Conservation (phyloP, 2,888 invertebrate species). For the Rotaria magnacalcarata region DNA sequence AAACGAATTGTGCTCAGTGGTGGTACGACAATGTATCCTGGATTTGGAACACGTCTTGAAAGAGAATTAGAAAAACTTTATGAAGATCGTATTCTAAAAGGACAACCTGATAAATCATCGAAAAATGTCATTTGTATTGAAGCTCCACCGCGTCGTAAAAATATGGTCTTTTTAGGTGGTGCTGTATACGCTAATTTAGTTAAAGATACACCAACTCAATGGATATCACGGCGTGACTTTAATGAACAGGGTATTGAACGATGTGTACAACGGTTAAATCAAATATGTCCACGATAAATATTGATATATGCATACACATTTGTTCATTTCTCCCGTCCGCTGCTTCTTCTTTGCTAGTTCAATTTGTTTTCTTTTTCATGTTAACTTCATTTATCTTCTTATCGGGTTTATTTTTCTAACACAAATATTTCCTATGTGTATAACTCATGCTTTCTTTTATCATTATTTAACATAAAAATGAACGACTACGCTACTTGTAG, state of each 20-base stretch:
- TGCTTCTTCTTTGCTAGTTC: neutral
- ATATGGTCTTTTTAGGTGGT: slow-evolving; percentile 99
- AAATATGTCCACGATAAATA: slow-evolving; percentile 30
- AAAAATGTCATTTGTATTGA: slow-evolving; percentile 99
- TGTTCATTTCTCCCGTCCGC: neutral
- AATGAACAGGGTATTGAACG: slow-evolving; percentile 76
- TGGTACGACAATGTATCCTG: slow-evolving; percentile 99
- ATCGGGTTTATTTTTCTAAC: too few relatives aligned
- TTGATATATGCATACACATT: neutral
- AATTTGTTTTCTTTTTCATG: neutral
- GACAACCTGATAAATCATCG: slow-evolving; percentile 83
- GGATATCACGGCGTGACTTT: slow-evolving; percentile 88
- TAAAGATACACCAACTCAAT: slow-evolving; percentile 84
- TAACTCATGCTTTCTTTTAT: neutral
- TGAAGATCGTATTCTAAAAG: slow-evolving; percentile 85
- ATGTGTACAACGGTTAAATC: slow-evolving; percentile 66
- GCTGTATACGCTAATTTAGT: slow-evolving; percentile 95
- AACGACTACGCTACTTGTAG: neutral
- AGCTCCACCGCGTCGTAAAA: slow-evolving; percentile 93
- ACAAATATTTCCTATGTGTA: neutral
- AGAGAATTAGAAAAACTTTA: slow-evolving; percentile 96
- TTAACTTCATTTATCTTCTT: too few relatives aligned
- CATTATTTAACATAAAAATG: neutral
- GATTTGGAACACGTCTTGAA: slow-evolving; percentile 89
- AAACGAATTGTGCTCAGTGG: slow-evolving; percentile 97